Evolutionary conservation across 2,888 invertebrate species (phyloP).

Genomic region (Phalera bucephala): DNA sequence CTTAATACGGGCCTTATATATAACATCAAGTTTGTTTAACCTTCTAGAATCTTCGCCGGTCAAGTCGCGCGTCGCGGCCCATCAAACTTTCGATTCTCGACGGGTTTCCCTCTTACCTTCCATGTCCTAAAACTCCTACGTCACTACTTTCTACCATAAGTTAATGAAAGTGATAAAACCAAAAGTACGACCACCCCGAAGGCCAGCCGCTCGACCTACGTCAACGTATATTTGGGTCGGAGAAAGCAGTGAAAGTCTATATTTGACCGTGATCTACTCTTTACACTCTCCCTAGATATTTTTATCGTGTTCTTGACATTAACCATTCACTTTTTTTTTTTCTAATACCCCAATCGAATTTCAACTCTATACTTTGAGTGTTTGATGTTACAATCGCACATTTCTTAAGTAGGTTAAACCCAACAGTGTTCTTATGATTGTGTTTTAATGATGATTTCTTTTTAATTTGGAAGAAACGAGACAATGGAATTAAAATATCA

Average conservation of each 20-base stretch:
- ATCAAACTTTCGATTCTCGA: neutral
- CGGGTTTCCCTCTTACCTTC: slow-evolving; percentile 38
- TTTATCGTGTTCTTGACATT: slow-evolving; percentile 57
- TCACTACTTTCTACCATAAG: slow-evolving; percentile 62
- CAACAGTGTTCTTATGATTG: slow-evolving; percentile 42
- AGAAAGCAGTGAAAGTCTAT: slow-evolving; percentile 76
- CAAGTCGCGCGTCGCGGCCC: too few species aligned
- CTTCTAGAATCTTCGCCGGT: too few species aligned
- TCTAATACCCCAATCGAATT: slow-evolving; percentile 18
- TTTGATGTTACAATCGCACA: slow-evolving; percentile 29
- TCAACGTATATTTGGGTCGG: slow-evolving; percentile 64
- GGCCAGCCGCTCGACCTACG: slow-evolving; percentile 67
- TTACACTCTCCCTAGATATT: slow-evolving; percentile 62
- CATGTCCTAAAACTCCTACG: slow-evolving; percentile 44
- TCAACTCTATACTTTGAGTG: slow-evolving; percentile 29
- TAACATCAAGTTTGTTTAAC: too few species aligned
- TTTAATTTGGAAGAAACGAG: slow-evolving; percentile 31
- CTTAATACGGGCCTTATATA: too few species aligned
- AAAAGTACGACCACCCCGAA: slow-evolving; percentile 70
- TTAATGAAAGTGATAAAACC: slow-evolving; percentile 75
- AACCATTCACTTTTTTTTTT: slow-evolving; percentile 53
- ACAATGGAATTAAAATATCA: slow-evolving; percentile 9
- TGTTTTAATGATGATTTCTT: slow-evolving; percentile 49
- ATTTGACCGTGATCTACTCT: slow-evolving; percentile 72
- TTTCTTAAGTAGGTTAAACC: slow-evolving; percentile 32